Conservation (phyloP, 1,140 invertebrate genomes). For the Caenorhabditis latens region DNA sequence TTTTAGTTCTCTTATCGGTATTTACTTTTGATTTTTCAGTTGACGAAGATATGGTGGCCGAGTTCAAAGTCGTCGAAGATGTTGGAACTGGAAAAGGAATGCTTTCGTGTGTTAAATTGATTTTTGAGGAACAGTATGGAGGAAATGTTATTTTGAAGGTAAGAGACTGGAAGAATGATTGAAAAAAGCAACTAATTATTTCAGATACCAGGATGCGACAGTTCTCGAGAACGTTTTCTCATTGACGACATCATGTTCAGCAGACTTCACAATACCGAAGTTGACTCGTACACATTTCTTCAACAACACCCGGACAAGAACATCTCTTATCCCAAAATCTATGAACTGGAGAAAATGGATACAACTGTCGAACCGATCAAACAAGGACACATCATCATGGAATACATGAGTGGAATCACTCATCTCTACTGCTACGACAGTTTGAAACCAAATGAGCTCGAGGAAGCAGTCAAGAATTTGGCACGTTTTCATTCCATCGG, state of each 20-base stretch:
- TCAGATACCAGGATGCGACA: not conserved
- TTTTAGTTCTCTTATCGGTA: not conserved
- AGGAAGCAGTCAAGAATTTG: not conserved
- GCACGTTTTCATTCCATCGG: constrained; percentile 34
- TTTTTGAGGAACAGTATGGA: not conserved
- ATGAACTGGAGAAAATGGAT: constrained; percentile 32
- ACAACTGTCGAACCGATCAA: not conserved
- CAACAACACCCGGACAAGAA: constrained; percentile 5
- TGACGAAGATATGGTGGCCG: not conserved
- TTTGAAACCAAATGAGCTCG: constrained; percentile 14
- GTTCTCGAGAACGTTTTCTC: not conserved
- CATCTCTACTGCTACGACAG: constrained; percentile 3
- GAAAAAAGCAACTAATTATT: not conserved
- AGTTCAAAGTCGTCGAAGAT: constrained; percentile 23
- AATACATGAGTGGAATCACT: not conserved
- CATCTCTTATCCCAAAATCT: not conserved
- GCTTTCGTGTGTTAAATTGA: not conserved
- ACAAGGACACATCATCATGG: constrained; percentile 45
- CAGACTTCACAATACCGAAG: constrained; percentile 29
- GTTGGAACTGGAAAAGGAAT: constrained; percentile 29
- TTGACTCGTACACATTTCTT: constrained; percentile 1
- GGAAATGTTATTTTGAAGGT: constrained; percentile 41
- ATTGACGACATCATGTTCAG: constrained; percentile 13
- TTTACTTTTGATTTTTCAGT: not conserved
- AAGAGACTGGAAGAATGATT: too few species aligned